A percentile compares a stretch with the other conserved stretches of the same genome.
Evolutionary conservation across 2,888 invertebrate genomes (phyloP).

Genomic region (Ceratothoa steindachneri): DNA sequence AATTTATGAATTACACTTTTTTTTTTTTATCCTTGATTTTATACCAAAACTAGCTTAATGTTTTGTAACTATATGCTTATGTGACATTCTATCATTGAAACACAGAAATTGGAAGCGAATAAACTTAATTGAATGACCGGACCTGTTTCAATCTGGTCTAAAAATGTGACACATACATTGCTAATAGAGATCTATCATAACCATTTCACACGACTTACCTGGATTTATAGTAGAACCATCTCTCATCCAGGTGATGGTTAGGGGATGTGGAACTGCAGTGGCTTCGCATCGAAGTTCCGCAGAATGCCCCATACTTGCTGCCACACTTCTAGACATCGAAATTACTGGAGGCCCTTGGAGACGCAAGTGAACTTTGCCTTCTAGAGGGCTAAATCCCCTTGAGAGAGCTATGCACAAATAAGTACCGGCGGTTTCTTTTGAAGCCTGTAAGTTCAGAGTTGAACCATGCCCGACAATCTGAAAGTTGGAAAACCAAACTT

Average conservation of each 20-base stretch:
- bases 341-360: conserved; percentile 75
- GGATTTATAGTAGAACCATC: conserved; percentile 59
- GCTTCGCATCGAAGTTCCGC: conserved; percentile 83
- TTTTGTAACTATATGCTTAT: too few species aligned
- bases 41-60: too few species aligned
- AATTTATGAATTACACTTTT: too few species aligned
- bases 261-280: conserved; percentile 85
- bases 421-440: conserved; percentile 72
- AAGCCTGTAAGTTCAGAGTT: conserved; percentile 72
- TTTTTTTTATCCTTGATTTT: too few species aligned
- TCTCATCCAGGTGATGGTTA: conserved; percentile 79
- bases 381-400: conserved; percentile 68
- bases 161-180: too few species aligned
- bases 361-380: conserved; percentile 73
- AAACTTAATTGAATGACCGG: too few species aligned
- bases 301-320: conserved; percentile 73
- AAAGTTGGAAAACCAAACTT: too few species aligned
- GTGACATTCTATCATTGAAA: too few species aligned
- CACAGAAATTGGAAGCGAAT: too few species aligned
- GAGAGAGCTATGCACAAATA: conserved; percentile 86
- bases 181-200: too few species aligned
- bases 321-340: conserved; percentile 75
- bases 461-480: conserved; percentile 67
- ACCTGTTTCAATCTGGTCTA: too few species aligned
- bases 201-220: too few species aligned